Evolutionary conservation across 2,113 vertebrate genomes (phyloP), one percentile per base, ranked within the genome.

Genomic region (Microcebus tavaratra): DNA sequence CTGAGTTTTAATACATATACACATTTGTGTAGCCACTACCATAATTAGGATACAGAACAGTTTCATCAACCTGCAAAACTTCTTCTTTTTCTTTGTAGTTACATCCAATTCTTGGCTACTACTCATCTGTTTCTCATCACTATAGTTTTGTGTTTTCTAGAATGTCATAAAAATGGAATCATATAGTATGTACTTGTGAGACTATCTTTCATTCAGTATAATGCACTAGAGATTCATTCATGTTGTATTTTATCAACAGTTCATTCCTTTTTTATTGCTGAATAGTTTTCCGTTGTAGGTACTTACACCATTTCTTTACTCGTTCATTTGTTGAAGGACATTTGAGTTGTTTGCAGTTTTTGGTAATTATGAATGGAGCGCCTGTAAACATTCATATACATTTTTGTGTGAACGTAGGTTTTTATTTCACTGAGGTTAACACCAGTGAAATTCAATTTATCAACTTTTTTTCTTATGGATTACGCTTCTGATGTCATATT

Each of bases 401-500:
- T 59, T 90, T 96, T 89, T 94, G 14, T 92, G 55, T 89, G 29
- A 75, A 63, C 5, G 3, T 75, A 70, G 76, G 17, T 39, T 89
- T 93, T 89, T 76, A 89, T 90, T 63, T 89, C 88, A 72, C 31
- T 65, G 34, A 15, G 20, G 48, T 95, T 90, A 55, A 53, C 68
- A 53, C 50, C 50, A 45, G 57, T 57, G 36, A 81, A 80, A 81
- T 73, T 91, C 6, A 65, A 31, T 86, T 59, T 67, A 48, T 75
- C 55, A 48, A 12, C 31, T 75, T n/a, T 55, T 94, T 88, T 67
- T 7, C 34, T 75, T 8, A 61, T 18, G 21, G 13, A 76, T 87
- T 91, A 2, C 31, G 27, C 34, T 45, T 39, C 27, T 61, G 53
- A 6, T 76, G 29, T 83, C 34, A n/a, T 68, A 45, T 82, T 25